phyloP scores from a whole-genome alignment of 2,888 invertebrate genomes.

The Mythimna pallens region DNA sequence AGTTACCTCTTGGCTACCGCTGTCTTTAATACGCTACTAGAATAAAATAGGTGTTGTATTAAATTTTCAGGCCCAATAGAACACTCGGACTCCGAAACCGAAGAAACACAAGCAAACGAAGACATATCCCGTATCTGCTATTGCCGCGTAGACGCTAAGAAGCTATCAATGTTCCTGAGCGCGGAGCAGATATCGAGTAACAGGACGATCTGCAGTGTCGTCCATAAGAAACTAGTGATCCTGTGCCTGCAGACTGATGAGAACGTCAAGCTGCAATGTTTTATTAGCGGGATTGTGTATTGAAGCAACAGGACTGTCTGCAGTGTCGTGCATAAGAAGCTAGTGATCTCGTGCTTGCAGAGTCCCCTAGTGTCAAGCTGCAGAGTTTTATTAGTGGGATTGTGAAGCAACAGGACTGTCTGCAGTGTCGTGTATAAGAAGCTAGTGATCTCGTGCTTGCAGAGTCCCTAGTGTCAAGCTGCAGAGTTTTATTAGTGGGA shows the following conservation, averaged over 20 bases:
- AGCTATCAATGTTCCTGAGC: constrained; percentile 94
- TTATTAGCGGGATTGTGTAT: constrained; percentile 93
- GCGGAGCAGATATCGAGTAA: constrained; percentile 95
- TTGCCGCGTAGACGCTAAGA: constrained; percentile 94
- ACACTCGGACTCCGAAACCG: constrained; percentile 86
- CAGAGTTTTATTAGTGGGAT: constrained; percentile 96
- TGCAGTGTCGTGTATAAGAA: constrained; percentile 95
- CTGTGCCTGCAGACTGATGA: constrained; percentile 94
- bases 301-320: constrained; percentile 85
- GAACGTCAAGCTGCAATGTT: constrained; percentile 94
- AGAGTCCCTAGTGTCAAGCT: constrained; percentile 93
- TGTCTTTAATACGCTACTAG: neutral
- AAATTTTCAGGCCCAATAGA: constrained; percentile 82
- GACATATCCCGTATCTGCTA: constrained; percentile 81
- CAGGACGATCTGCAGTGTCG: constrained; percentile 94
- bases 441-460: constrained; percentile 94
- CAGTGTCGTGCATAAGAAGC: constrained; percentile 93
- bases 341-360: constrained; percentile 94
- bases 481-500: constrained; percentile 95
- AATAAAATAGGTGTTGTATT: neutral
- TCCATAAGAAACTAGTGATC: constrained; percentile 93
- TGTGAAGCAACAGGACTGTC: constrained; percentile 74
- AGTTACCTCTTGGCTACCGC: no score
- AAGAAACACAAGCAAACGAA: constrained; percentile 84
- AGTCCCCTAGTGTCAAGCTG: constrained; percentile 93